Conservation (phyloP, 2,888 invertebrate genomes). For the Andricus quercusramuli region DNA sequence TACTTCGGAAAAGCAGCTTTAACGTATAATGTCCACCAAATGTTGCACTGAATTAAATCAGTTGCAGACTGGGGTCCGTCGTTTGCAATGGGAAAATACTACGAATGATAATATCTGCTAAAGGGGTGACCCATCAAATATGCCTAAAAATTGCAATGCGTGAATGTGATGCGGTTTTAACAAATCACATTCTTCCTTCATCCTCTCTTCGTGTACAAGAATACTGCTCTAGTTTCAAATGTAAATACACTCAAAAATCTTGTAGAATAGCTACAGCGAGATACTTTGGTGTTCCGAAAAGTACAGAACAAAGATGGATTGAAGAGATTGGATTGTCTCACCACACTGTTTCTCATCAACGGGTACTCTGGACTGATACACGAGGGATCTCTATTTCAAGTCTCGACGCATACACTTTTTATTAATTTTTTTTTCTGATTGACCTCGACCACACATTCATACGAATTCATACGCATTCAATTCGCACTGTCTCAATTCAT, state of each 20-base stretch:
- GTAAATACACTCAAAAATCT: background rate
- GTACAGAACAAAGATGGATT: background rate
- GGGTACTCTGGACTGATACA: too few relatives aligned
- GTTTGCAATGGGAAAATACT: too few relatives aligned
- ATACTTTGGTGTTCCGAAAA: slow-evolving; percentile 6
- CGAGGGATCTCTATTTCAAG: too few relatives aligned
- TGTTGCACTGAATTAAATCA: background rate
- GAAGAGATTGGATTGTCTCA: too few relatives aligned
- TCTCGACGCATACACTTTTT: too few relatives aligned
- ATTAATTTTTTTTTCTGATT: too few relatives aligned
- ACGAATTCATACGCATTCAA: too few relatives aligned
- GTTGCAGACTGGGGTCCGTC: background rate
- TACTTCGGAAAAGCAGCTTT: background rate
- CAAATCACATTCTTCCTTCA: background rate
- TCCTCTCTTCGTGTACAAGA: background rate
- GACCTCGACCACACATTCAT: too few relatives aligned
- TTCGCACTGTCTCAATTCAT: too few relatives aligned
- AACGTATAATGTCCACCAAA: background rate
- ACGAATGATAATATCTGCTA: too few relatives aligned
- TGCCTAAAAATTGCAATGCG: background rate
- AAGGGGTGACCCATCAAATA: background rate
- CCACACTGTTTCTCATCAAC: too few relatives aligned
- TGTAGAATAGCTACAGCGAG: background rate
- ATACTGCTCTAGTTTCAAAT: background rate
- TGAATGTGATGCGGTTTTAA: background rate